A percentile compares a stretch with the other conserved stretches of the same genome.
These are phyloP conservation scores for Chaetura pelagica DNA, from an alignment of 2,113 vertebrate genomes.

Conservation along the genomic window DNA sequence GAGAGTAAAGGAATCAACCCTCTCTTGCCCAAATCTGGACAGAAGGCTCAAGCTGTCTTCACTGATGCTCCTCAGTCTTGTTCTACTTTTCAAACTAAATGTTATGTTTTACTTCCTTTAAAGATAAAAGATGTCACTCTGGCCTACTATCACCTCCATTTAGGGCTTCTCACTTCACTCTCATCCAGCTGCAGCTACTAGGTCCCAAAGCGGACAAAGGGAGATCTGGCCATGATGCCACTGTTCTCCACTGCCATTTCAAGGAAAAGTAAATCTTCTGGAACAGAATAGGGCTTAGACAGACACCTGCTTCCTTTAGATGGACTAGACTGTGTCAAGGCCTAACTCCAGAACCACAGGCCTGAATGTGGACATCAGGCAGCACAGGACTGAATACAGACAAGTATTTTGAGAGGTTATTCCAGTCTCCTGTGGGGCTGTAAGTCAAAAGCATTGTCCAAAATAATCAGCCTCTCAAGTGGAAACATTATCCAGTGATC, in stretches of 20 bases:
- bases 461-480: not conserved
- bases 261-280: not conserved
- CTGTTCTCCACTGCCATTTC: not conserved
- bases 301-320: not conserved
- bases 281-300: not conserved
- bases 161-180: not conserved
- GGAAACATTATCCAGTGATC: not conserved
- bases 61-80: rapidly evolving
- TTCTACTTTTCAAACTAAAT: not conserved
- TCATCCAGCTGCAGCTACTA: not conserved
- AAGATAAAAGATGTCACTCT: not conserved
- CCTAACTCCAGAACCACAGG: not conserved
- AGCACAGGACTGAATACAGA: not conserved
- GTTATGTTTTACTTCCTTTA: not conserved
- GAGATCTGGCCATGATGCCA: not conserved
- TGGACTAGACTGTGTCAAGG: not conserved
- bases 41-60: not conserved
- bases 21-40: not conserved
- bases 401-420: not conserved
- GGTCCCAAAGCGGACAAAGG: not conserved
- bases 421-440: not conserved
- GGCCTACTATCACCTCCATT: not conserved
- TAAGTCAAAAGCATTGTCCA: not conserved
- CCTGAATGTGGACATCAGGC: not conserved
- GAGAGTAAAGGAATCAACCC: not conserved